Evolutionary conservation across 2,888 invertebrate genomes (phyloP), one percentile per base, ranked within the genome.

Genomic region (Synanthedon tipuliformis): DNA sequence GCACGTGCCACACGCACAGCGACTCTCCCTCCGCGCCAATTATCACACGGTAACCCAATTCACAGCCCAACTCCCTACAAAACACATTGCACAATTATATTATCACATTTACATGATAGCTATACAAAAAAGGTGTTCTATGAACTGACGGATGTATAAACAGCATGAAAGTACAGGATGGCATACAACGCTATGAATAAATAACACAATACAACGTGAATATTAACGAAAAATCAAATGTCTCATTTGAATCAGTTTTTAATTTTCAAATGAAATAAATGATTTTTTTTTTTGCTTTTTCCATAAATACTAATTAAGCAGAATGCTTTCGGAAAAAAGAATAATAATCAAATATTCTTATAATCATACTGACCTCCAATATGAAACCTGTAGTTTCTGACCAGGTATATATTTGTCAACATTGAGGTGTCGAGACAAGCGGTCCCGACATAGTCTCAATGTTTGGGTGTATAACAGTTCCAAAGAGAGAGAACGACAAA

Each of bases 401-500:
- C 98, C 98, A 0, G 96, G 94, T 34, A 92, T 89, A 73, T 98
- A 98, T 70, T 96, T 95, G 69, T 97, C 97, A 4, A 96, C 94
- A 66, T 93, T 93, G 54, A 96, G 91, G 71, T 97, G 96, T 61
- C 94, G 94, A 56, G 96, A 94, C 18, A 98, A 85, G 7, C 98
- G 90, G 68, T 97, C 97, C 49, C 94, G 90, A 66, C 96, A 95
- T 51, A 99, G 84, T 50, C 97, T 89, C 64, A 96, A 83, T 0
- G 96, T 95, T 85, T 98, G 95, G 1, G 95, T 95, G 71, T 95
- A 95, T 3, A 96, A 82, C 5, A 94, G 89, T 81, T 98, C 98
- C 40, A 99, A 83, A 69, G 99, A 99, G 34, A 99, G 87, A 0
- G 97, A 95, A 68, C 98, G 96, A 71, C 98, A 97, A 81, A 99